Base-by-base conservation (phyloP, 2,888 invertebrate genomes). In the Ecdyonurus torrentis region DNA sequence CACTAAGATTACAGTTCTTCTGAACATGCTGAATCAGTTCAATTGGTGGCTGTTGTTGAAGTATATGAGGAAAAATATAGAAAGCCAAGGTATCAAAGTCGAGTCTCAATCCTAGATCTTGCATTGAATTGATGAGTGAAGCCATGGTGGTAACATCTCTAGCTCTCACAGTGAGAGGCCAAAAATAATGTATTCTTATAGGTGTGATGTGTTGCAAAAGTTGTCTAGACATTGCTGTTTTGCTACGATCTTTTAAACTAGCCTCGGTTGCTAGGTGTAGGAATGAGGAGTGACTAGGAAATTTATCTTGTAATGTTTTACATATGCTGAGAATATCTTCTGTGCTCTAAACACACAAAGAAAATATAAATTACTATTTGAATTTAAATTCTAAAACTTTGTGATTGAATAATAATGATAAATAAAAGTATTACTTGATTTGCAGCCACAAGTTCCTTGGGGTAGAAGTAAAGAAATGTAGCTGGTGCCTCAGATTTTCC, bases 121-220 rank as follows among this genome's bases (percentile, higher is more conserved):
- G 55, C 55, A 55, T 55, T n/a, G 5, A 7, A n/a, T 55, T 55
- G 15, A 55, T 5, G 55, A 55, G 3, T 5, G 19, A 5, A 5
- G 22, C 20, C 55, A 55, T 55, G 3, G n/a, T n/a, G 7, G 5
- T 22, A 5, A 22, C 19, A 22, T n/a, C 7, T 7, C 55, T 22
- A n/a, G 19, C 7, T 7, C 22, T n/a, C 19, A 55, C 55, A n/a
- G 22, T 55, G 15, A 62, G 25, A 1, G 62, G 62, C 62, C 62
- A 62, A 37, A 62, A 62, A 23, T 24, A 62, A 19, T 62, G 62
- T 22, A 25, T 58, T 25, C 59, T 37, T 10, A 59, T 19, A 3
- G 23, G 23, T 23, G 59, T 20, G 55, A 22, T n/a, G 20, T 55
- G 55, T 5, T n/a, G 5, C 55, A 55, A n/a, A 5, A 55, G 22